Base-by-base conservation (phyloP, 2,113 vertebrate species). In the Nannospalax galili region DNA sequence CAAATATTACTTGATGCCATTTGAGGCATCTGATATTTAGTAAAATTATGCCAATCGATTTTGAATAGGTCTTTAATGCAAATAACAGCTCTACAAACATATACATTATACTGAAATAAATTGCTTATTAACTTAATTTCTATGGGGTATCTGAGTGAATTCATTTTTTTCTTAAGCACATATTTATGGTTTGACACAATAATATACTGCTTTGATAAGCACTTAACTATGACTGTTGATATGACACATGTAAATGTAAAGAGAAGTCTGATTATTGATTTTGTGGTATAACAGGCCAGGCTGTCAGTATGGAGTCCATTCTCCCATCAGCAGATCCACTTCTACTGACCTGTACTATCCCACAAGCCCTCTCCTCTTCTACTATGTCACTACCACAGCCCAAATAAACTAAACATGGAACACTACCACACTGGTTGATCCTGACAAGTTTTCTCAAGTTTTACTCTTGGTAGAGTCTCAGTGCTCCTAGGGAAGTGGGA, bases 101-200 rank as follows among this genome's bases (percentile, higher is more conserved):
- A 14, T 42, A 84, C n/a, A 45, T 88, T n/a, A 90, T 37, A 67
- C 17, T 64, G 77, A 93, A 77, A 89, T 42, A 65, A 94, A 58
- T 22, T 72, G 37, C 2, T 56, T 4, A 79, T 58, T 20, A 72
- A 67, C 20, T 96, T 2, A 16, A 62, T n/a, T 74, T 94, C 74
- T 42, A 60, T 0, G 15, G 17, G 60, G 32, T 74, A 82, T 60
- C 19, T 42, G 5, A 87, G 4, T 58, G 60, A 90, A 81, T 56
- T 84, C 19, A 52, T 28, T 8, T 70, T 32, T 40, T 88, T 78
- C 69, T 78, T 84, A 80, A 89, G 40, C 26, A 12, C 20, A 80
- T 35, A 78, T 78, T 78, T 52, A 52, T 52, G 48, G 40, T 69
- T 94, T 75, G 74, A 79, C 42, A n/a, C 2, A 37, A 52, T 37